A percentile compares a stretch with the other conserved stretches of the same genome.
Conservation (phyloP, 2,113 vertebrate species). For the Colaptes auratus region DNA sequence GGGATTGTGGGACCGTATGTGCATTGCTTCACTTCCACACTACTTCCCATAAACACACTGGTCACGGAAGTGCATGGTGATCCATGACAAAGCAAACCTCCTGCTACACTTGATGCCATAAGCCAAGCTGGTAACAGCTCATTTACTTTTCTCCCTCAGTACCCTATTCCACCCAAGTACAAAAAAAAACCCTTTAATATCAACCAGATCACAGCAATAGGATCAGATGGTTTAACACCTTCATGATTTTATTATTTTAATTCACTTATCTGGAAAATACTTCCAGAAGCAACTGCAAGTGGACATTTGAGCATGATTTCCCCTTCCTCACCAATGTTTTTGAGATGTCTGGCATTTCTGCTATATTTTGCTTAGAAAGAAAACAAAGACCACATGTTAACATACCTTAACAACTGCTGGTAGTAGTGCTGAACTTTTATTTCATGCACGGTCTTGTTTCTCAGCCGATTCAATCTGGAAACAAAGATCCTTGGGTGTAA, state of each 20-base stretch:
- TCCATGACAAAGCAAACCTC: neutral
- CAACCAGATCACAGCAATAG: neutral
- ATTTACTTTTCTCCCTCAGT: neutral
- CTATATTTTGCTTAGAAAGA: neutral
- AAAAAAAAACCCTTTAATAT: neutral
- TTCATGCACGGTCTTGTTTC: conserved; percentile 78
- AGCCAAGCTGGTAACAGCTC: neutral
- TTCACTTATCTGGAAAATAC: neutral
- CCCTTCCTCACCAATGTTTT: neutral
- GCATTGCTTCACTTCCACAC: neutral
- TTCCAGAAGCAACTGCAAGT: neutral
- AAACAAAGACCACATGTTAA: neutral
- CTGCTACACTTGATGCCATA: neutral
- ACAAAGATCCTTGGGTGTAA: neutral
- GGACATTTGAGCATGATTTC: neutral
- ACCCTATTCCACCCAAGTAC: neutral
- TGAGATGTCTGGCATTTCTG: neutral
- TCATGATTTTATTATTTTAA: too few species aligned
- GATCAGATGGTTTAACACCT: neutral
- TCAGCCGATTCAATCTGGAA: conserved; percentile 81
- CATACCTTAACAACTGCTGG: conserved; percentile 86
- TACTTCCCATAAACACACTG: neutral
- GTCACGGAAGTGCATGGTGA: neutral
- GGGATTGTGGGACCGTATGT: neutral
- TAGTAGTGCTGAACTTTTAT: conserved; percentile 88